These are phyloP conservation scores for Carettochelys insculpta DNA, from an alignment of 2,113 vertebrate genomes.

Conservation along the genomic window DNA sequence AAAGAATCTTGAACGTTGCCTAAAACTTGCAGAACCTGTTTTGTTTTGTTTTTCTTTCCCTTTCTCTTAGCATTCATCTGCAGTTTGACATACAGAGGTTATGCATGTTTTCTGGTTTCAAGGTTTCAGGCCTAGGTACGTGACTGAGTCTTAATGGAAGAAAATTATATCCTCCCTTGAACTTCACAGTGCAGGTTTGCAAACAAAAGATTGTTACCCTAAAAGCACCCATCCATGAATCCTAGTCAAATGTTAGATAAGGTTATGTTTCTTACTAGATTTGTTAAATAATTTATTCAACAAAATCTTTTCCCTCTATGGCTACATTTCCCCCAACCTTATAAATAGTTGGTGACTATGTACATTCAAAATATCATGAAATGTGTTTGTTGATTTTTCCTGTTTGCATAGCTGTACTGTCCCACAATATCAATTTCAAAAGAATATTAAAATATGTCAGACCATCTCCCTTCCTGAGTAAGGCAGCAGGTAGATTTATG, in stretches of 20 bases:
- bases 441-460: slow-evolving; percentile 26
- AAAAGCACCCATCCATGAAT: neutral
- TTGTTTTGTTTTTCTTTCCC: no score
- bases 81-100: neutral
- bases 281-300: neutral
- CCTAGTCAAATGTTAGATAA: neutral
- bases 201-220: neutral
- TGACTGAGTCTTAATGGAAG: neutral
- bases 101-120: neutral
- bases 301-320: neutral
- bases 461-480: neutral
- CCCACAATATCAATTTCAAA: neutral
- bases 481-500: neutral
- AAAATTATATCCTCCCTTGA: neutral
- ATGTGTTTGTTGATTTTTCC: neutral
- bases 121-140: neutral
- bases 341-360: neutral
- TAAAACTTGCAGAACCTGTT: neutral
- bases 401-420: neutral
- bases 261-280: neutral
- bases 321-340: no score
- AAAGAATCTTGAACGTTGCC: neutral
- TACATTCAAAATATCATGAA: neutral
- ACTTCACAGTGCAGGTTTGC: neutral
- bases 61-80: neutral